Conservation (phyloP, 2,797 vertebrate genomes). For the Phalanger gymnotis region DNA sequence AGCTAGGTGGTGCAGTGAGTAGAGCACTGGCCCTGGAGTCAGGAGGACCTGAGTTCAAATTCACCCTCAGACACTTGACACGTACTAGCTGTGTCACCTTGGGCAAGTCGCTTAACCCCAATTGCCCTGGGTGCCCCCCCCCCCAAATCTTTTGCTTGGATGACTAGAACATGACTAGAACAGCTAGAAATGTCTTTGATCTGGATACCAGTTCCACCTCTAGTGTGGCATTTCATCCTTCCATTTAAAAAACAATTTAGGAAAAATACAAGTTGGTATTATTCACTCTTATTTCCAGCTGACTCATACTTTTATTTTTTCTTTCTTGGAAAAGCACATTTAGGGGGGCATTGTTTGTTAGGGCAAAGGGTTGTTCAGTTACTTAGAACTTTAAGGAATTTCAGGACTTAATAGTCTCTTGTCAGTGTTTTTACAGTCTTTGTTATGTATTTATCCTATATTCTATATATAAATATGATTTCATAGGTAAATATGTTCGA, state of each 20-base stretch:
- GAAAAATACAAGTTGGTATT: slow-evolving; percentile 29
- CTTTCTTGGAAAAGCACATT: slow-evolving; percentile 42
- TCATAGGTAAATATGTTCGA: slow-evolving; percentile 9
- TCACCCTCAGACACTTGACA: no score
- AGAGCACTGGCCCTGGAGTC: no score
- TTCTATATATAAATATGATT: not conserved
- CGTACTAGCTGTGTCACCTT: no score
- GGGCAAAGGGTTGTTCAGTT: slow-evolving; percentile 15
- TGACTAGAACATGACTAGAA: slow-evolving; percentile 70
- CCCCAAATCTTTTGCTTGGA: no score
- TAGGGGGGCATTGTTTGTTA: slow-evolving; percentile 35
- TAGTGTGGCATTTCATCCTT: slow-evolving; percentile 18
- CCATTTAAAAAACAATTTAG: not conserved
- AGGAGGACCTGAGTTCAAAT: no score
- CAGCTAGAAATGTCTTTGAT: slow-evolving; percentile 66
- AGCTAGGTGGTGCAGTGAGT: no score
- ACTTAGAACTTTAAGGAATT: slow-evolving; percentile 34
- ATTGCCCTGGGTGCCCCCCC: no score
- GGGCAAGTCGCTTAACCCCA: no score
- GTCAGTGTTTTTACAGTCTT: not conserved
- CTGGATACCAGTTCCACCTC: slow-evolving; percentile 66
- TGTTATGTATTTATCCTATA: slow-evolving; percentile 44
- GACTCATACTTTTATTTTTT: slow-evolving; percentile 57
- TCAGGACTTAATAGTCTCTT: slow-evolving; percentile 43
- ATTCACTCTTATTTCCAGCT: slow-evolving; percentile 22